Percentiles rank a stretch among this genome's conserved stretches.
Conservation (phyloP, 2,113 vertebrate species). For the Oryzias celebensis region DNA sequence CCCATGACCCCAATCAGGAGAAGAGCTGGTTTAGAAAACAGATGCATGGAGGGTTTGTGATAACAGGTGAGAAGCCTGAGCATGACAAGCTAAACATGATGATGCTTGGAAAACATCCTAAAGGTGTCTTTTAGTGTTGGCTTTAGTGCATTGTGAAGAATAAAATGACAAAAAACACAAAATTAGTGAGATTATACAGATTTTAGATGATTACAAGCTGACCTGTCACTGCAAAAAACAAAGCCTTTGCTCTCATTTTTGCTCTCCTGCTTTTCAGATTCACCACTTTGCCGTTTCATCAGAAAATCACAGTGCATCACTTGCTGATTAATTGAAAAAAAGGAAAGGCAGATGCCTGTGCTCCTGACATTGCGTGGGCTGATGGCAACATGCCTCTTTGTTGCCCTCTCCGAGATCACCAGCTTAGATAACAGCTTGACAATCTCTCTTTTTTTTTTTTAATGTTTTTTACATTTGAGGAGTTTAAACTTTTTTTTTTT, state of each 20-base stretch:
- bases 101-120: too few species aligned
- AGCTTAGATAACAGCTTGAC: conserved; percentile 28
- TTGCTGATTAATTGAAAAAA: conserved; percentile 40
- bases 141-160: too few species aligned
- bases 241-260: conserved; percentile 8
- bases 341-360: conserved; percentile 28
- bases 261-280: conserved; percentile 1
- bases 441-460: conserved; percentile 31
- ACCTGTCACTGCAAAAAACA: neutral
- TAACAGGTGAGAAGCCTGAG: too few species aligned
- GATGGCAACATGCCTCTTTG: conserved; percentile 11
- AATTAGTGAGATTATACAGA: too few species aligned
- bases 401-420: conserved; percentile 3
- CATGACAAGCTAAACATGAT: too few species aligned
- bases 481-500: conserved; percentile 7
- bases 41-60: too few species aligned
- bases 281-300: conserved; percentile 5
- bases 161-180: too few species aligned
- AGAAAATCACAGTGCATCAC: conserved; percentile 23
- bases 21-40: too few species aligned
- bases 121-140: too few species aligned
- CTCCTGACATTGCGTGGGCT: conserved; percentile 39
- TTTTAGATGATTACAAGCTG: too few species aligned
- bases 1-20: too few species aligned
- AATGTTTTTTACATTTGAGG: conserved; percentile 22